Evolutionary conservation across 2,888 invertebrate genomes (phyloP), one percentile per base, ranked within the genome.

Genomic region (Eupithecia subfuscata): DNA sequence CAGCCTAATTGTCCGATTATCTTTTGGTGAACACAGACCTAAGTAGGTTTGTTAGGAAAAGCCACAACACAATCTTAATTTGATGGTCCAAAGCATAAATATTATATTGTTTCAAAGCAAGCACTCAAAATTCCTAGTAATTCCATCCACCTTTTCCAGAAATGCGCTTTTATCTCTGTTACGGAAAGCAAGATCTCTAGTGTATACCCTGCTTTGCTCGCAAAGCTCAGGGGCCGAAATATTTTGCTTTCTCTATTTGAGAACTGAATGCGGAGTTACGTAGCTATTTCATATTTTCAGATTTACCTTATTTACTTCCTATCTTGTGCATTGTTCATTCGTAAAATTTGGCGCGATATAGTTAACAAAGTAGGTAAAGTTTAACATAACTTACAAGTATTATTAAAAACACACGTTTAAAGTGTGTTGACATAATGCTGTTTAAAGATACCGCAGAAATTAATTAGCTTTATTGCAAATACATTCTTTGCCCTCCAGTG

Each of bases 161-260:
- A 69, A 76, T 73, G 70, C 48, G 48, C 75, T 56, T 76, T 64
- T 65, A 22, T 18, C 71, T 74, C 67, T 71, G 74, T 77, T 63
- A 48, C 71, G 67, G 65, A 56, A 72, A 69, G 67, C 74, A 70
- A 76, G 72, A 67, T 77, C 71, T 67, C 74, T 12, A 45, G 77
- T 72, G 77, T 45, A 45, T 68, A 14, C 68, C 52, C 37, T 43
- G 71, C 75, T 73, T 68, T 63, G 76, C 70, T 68, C 43, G 25
- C 67, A 77, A 77, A 77, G 77, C 76, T 73, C 76, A 40, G 70
- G 60, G 65, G 65, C 65, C 67, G 56, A 71, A 56, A 72, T 76
- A 74, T 72, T 71, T 69, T 68, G 69, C 74, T 74, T 77, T 74
- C 74, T 77, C 77, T 74, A 70, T 77, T 77, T 45, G 64, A 68